Base-by-base conservation (phyloP, 1,140 invertebrate species). In the Musca vetustissima region DNA sequence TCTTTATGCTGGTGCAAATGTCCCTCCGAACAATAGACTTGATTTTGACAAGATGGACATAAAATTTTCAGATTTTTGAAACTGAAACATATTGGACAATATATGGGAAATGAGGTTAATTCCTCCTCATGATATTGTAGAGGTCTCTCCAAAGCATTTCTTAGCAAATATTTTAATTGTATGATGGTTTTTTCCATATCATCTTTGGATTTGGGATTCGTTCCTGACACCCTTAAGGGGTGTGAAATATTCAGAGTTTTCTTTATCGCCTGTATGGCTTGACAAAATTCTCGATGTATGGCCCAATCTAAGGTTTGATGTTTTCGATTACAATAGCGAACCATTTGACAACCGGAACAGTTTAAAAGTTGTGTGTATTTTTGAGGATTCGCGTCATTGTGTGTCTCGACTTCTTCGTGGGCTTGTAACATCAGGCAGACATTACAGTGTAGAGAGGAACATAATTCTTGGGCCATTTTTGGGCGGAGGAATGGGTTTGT, bases 261-360 rank as follows among this genome's bases (percentile, higher is more conserved):
- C n/a, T 77, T 66, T 21, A 71, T 64, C 1, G 8, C 25, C 0
- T 73, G 32, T 3, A 74, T 59, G 2, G n/a, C 14, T 21, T 74
- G 32, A 74, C 57, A 79, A 24, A 21, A 71, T 32, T 8, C 64
- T n/a, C 47, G 74, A 74, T 32, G 59, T 22, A 66, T 28, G 9
- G 19, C 22, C 21, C 55, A 67, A 67, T 79, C 77, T 8, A 70
- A 22, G 3, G 57, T 19, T 3, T 75, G 66, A 70, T 79, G 77
- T 8, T 52, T 13, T 1, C 68, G 11, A 43, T 69, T 74, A 32
- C 77, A 79, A 65, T 79, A 79, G 0, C 57, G 59, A 59, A 77
- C 70, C 55, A 79, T 17, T 21, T 75, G 70, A n/a, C 70, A 71
- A 13, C 64, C 64, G 6, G n/a, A 48, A 19, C 68, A 66, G 6